Conservation (phyloP, 30 jellyfish, hydroid and myxozoan species). For the Aurelia aurita complex sp. Pacific region DNA sequence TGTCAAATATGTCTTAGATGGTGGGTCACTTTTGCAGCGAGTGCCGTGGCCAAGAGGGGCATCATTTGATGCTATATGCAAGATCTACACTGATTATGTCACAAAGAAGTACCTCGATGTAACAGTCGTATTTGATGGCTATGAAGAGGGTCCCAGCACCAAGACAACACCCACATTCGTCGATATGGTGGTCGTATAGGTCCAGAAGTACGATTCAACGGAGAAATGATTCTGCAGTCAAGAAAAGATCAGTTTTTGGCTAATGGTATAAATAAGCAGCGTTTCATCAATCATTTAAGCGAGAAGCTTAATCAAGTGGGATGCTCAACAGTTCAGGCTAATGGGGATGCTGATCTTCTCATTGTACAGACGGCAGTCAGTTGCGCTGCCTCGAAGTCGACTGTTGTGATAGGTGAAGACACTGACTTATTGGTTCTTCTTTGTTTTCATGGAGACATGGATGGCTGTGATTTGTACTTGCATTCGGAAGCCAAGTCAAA, state of each 20-base stretch:
- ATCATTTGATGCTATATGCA: conserved; percentile 28
- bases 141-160: conserved; percentile 14
- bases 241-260: conserved; percentile 47
- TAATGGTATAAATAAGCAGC: conserved; percentile 22
- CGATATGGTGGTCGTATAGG: conserved; percentile 20
- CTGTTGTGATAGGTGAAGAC: conserved; percentile 57
- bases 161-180: conserved; percentile 42
- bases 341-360: conserved; percentile 54
- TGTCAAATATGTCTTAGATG: conserved; percentile 35
- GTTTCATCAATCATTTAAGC: conserved; percentile 22
- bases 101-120: conserved; percentile 9
- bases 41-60: conserved; percentile 29
- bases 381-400: conserved; percentile 10
- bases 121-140: conserved; percentile 42
- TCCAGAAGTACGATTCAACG: conserved; percentile 31
- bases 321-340: conserved; percentile 16
- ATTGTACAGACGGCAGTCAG: conserved; percentile 41
- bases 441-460: conserved; percentile 39
- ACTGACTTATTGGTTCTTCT: conserved; percentile 60
- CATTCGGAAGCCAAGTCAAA: conserved; percentile 14
- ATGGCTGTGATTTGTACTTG: conserved; percentile 16
- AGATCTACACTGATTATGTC: conserved; percentile 28
- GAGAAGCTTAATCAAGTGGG: conserved; percentile 18
- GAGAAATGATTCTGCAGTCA: conserved; percentile 39
- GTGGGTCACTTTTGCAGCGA: conserved; percentile 45